Percentiles rank a stretch among this genome's conserved stretches.
phyloP scores from a whole-genome alignment of 2,113 vertebrate genomes.

The Oxyura jamaicensis region DNA sequence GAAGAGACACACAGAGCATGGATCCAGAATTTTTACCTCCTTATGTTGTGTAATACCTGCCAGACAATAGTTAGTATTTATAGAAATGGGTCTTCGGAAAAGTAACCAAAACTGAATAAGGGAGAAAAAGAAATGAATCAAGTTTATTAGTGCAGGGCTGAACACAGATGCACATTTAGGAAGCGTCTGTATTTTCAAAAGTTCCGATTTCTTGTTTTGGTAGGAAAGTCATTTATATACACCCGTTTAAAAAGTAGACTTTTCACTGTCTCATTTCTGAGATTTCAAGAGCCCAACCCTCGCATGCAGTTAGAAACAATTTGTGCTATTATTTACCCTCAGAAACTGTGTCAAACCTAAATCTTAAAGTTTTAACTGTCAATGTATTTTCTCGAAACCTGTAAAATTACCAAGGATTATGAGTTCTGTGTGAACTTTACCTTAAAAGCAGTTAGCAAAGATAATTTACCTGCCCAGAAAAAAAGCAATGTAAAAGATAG shows the following conservation, averaged over 20 bases:
- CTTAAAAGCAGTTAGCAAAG: not conserved
- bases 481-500: slow-evolving; percentile 98
- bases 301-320: not conserved
- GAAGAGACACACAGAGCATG: not conserved
- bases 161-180: not conserved
- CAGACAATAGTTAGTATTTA: not conserved
- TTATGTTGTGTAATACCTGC: not conserved
- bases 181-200: not conserved
- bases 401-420: not conserved
- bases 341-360: not conserved
- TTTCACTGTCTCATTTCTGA: not conserved
- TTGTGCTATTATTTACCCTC: not conserved
- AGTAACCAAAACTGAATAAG: not conserved
- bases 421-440: not conserved
- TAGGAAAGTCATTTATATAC: fast-evolving
- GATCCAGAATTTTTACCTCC: not conserved
- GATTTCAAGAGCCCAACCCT: not conserved
- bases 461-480: slow-evolving; percentile 91
- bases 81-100: not conserved
- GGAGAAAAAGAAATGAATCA: not conserved
- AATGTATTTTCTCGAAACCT: not conserved
- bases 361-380: not conserved
- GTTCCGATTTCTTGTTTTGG: not conserved
- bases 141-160: not conserved
- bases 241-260: not conserved